These are phyloP conservation scores for Alloscopus bannaensis DNA, from an alignment of 2,888 invertebrate genomes.

Conservation along the genomic window DNA sequence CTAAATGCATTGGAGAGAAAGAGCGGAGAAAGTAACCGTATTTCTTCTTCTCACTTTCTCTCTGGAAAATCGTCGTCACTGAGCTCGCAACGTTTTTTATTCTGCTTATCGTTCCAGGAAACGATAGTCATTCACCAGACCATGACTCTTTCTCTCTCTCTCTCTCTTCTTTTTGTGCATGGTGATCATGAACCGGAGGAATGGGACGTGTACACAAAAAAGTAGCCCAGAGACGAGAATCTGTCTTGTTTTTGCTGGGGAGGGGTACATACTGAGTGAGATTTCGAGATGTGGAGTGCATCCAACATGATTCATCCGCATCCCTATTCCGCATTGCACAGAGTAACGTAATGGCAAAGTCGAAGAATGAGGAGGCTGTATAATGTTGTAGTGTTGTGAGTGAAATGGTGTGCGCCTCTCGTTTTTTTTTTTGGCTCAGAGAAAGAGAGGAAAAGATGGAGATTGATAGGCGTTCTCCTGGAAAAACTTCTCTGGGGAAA, in stretches of 20 bases:
- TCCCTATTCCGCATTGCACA: conserved; percentile 42
- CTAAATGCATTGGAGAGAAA: not conserved
- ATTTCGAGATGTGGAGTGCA: conserved; percentile 9
- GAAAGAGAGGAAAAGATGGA: conserved; percentile 35
- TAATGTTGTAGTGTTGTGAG: conserved; percentile 5
- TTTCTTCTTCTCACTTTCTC: conserved; percentile 15
- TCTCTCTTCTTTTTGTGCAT: too few relatives aligned
- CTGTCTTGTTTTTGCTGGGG: too few relatives aligned
- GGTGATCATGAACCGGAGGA: too few relatives aligned
- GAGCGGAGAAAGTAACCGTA: not conserved
- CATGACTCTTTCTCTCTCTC: too few relatives aligned
- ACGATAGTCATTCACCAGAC: too few relatives aligned
- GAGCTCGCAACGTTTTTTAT: too few relatives aligned
- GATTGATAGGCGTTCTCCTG: conserved; percentile 51
- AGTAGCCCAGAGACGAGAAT: too few relatives aligned
- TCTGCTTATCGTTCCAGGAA: too few relatives aligned
- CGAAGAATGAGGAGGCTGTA: too few relatives aligned
- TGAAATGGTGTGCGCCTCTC: not conserved
- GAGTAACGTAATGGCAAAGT: conserved; percentile 22
- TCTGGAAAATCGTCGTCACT: too few relatives aligned
- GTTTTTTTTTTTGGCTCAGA: conserved; percentile 12
- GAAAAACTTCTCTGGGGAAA: conserved; percentile 15
- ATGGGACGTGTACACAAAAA: too few relatives aligned
- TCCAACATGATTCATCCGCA: conserved; percentile 20
- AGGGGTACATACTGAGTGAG: not conserved